These are phyloP conservation scores for Erebia palarica DNA, from an alignment of 2,888 invertebrate genomes.

Conservation along the genomic window DNA sequence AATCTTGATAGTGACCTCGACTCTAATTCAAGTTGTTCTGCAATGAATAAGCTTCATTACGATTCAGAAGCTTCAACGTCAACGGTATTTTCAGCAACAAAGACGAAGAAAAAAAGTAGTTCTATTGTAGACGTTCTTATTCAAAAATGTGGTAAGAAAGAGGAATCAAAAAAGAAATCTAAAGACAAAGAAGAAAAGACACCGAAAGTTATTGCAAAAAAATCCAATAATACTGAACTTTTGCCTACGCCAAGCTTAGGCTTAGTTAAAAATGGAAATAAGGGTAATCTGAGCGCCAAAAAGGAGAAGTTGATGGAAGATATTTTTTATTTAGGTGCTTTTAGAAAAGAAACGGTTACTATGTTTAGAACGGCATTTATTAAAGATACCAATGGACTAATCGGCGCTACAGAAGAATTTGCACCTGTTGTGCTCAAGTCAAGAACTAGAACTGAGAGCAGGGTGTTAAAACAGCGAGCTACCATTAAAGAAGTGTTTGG, in stretches of 20 bases:
- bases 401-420: constrained; percentile 84
- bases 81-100: constrained; percentile 84
- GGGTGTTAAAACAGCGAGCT: constrained; percentile 87
- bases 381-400: constrained; percentile 82
- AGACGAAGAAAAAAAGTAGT: constrained; percentile 72
- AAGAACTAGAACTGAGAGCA: constrained; percentile 88
- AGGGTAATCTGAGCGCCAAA: constrained; percentile 67
- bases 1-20: constrained; percentile 85
- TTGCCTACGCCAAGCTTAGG: constrained; percentile 85
- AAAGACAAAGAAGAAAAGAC: constrained; percentile 80
- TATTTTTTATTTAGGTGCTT: constrained; percentile 84
- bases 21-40: constrained; percentile 85
- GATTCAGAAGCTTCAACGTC: constrained; percentile 87
- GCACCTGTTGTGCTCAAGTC: constrained; percentile 88
- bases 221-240: constrained; percentile 79
- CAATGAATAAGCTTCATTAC: constrained; percentile 80
- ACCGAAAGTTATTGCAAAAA: constrained; percentile 82
- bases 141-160: constrained; percentile 84
- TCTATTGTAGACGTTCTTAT: constrained; percentile 86
- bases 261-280: constrained; percentile 66
- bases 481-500: constrained; percentile 93
- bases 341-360: constrained; percentile 86
- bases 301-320: constrained; percentile 81
- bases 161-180: constrained; percentile 78
- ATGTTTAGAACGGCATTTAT: constrained; percentile 86